Conservation (phyloP, 2,888 invertebrate genomes). For the Julus scandinavius region DNA sequence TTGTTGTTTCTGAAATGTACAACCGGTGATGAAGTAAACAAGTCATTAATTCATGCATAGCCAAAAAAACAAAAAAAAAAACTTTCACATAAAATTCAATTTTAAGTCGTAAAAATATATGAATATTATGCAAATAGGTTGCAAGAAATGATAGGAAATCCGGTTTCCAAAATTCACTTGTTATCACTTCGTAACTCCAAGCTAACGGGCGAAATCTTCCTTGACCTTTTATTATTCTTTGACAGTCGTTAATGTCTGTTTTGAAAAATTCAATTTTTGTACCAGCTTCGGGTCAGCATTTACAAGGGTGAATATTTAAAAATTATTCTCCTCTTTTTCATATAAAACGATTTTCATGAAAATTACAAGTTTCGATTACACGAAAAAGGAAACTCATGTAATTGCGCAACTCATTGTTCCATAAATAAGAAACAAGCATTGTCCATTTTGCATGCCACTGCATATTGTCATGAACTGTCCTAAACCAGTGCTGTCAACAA, state of each 20-base stretch:
- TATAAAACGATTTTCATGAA: too few species aligned
- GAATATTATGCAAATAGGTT: neutral
- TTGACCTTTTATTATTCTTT: neutral
- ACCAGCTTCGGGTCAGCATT: neutral
- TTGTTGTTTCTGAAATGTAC: neutral
- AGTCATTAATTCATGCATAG: conserved; percentile 2
- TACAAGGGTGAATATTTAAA: too few species aligned
- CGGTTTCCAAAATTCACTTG: conserved; percentile 10
- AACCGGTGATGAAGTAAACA: conserved; percentile 33
- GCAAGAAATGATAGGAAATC: conserved; percentile 4
- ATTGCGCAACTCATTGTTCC: too few species aligned
- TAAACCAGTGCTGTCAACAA: too few species aligned
- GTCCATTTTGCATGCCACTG: too few species aligned
- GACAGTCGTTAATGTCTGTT: neutral
- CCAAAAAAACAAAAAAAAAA: neutral
- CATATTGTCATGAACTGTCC: too few species aligned
- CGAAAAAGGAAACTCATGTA: too few species aligned
- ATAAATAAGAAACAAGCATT: too few species aligned
- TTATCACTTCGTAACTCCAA: neutral
- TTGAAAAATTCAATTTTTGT: neutral
- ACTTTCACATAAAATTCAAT: neutral
- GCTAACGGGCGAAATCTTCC: neutral
- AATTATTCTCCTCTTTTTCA: too few species aligned
- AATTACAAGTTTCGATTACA: too few species aligned
- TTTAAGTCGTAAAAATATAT: neutral